A percentile compares a stretch with the other conserved stretches of the same genome.
Conservation (phyloP, 2,113 vertebrate species). For the Pelecanoides urinatrix region DNA sequence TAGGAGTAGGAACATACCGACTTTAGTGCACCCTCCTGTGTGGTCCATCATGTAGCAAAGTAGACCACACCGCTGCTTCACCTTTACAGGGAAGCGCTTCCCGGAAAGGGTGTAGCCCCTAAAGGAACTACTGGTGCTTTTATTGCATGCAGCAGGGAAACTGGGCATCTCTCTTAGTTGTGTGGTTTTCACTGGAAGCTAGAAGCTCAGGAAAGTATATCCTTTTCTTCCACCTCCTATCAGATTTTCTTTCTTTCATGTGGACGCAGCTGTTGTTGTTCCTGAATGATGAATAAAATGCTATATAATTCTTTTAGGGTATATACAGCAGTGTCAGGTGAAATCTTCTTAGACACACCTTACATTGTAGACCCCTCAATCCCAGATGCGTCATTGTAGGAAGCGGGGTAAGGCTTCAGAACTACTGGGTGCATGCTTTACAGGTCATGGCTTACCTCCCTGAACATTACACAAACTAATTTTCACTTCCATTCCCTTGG, state of each 20-base stretch:
- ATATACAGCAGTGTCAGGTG: background rate
- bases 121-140: background rate
- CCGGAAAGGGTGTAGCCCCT: conserved; percentile 20
- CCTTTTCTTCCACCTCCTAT: background rate
- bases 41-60: background rate
- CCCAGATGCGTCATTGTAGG: background rate
- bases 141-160: background rate
- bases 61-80: background rate
- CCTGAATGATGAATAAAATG: background rate
- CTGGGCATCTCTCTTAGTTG: background rate
- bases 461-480: background rate
- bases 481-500: conserved; percentile 5
- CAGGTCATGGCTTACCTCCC: background rate
- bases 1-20: background rate
- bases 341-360: background rate
- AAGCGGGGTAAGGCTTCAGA: background rate
- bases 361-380: background rate
- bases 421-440: background rate
- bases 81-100: background rate
- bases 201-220: background rate
- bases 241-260: fast-evolving
- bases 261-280: background rate
- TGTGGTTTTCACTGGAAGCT: background rate
- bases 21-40: background rate
- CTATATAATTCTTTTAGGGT: background rate